phyloP scores from a whole-genome alignment of 1,140 invertebrate species.

The Archegozetes longisetosus region DNA sequence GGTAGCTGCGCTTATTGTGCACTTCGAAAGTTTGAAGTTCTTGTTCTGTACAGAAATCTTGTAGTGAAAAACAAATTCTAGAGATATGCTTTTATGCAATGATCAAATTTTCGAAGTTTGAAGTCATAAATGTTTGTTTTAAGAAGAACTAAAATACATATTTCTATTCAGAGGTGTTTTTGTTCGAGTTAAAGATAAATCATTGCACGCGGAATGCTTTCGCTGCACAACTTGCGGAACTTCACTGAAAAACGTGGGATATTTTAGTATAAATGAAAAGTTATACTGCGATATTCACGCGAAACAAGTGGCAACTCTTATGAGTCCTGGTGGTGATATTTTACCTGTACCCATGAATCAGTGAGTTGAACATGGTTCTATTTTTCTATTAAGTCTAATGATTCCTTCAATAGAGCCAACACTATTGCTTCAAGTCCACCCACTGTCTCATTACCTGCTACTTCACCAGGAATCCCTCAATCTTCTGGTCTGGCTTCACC shows the following conservation, averaged over 20 bases:
- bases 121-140: too few species aligned
- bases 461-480: slow-evolving; percentile 1
- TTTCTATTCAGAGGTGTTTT: slow-evolving; percentile 75
- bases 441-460: neutral
- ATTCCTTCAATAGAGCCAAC: too few species aligned
- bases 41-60: too few species aligned
- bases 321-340: slow-evolving; percentile 2
- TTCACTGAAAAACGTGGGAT: slow-evolving; percentile 83
- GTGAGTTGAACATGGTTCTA: neutral
- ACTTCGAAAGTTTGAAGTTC: too few species aligned
- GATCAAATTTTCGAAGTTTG: too few species aligned
- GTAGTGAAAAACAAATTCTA: too few species aligned
- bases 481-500: neutral
- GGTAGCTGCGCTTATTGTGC: too few species aligned
- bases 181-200: slow-evolving; percentile 88
- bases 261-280: slow-evolving; percentile 89
- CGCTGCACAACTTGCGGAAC: slow-evolving; percentile 87
- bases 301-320: slow-evolving; percentile 57
- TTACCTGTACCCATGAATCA: neutral
- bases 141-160: too few species aligned
- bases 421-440: too few species aligned
- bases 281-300: slow-evolving; percentile 92
- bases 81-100: too few species aligned
- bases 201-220: slow-evolving; percentile 90
- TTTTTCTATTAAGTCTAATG: too few species aligned